phyloP scores from a whole-genome alignment of 2,113 vertebrate species.

The Calonectris borealis region DNA sequence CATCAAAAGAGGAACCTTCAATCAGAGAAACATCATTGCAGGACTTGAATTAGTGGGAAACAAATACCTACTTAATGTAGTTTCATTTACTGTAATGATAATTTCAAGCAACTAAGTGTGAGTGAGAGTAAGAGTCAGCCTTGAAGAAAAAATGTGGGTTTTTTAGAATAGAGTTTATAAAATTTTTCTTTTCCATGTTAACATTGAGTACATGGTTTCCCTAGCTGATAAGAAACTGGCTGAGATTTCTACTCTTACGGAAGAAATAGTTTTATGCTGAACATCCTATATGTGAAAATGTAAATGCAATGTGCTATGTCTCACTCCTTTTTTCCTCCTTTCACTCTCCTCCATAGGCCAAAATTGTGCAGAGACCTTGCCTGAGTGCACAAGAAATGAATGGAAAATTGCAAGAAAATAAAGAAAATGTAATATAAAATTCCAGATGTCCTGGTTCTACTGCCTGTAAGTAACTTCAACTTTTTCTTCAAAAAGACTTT shows the following conservation, averaged over 20 bases:
- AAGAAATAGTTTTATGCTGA: neutral
- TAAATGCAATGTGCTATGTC: neutral
- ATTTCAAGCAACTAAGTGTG: neutral
- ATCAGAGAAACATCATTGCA: neutral
- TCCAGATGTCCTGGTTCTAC: neutral
- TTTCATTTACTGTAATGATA: neutral
- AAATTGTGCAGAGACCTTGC: neutral
- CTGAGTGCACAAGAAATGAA: neutral
- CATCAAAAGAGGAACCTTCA: neutral
- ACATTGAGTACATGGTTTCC: neutral
- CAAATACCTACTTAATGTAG: neutral
- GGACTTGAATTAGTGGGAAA: neutral
- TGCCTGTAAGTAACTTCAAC: neutral
- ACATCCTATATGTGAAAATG: neutral
- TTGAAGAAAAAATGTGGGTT: neutral
- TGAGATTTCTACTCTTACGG: neutral
- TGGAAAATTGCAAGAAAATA: neutral
- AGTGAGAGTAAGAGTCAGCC: neutral
- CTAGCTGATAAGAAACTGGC: neutral
- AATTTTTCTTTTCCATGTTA: neutral
- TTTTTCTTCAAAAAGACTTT: neutral
- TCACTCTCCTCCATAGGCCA: neutral
- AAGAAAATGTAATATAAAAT: neutral
- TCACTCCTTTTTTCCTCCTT: neutral
- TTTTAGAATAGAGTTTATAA: neutral